Base-by-base conservation (phyloP, 2,797 vertebrate genomes). In the Melanotaenia maccullochi region DNA sequence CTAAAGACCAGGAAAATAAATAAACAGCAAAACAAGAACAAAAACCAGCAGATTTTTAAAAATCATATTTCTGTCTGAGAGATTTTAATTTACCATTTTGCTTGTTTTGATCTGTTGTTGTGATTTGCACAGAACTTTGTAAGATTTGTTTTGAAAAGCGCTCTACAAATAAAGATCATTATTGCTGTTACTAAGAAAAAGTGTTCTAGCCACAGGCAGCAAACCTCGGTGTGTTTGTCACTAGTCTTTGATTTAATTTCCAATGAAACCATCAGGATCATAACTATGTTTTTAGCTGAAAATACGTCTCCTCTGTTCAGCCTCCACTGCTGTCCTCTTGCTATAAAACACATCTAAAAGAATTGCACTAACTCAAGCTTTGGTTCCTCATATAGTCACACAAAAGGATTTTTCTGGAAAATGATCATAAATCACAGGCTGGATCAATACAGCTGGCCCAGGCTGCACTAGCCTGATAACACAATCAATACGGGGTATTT, bases 401-500 rank as follows among this genome's bases (percentile, higher is more conserved):
- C 92, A 95, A 96, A 96, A 95, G 96, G 95, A 96, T 96, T 96
- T 96, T 96, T 95, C 93, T 91, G 95, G 96, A 96, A 97, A 97
- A 97, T 96, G 95, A 96, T 96, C 96, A 95, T 97, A 97, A 97
- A 97, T 97, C 97, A 97, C 95, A 81, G 94, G 83, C 81, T 86
- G 94, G 96, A 97, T 98, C 96, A 93, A 97, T 97, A 90, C 92
- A 81, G 90, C 91, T 83, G 91, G 86, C 87, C 91, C 91, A 79
- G 94, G 95, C 96, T 97, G 97, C 94, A 91, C 84, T 76, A 85
- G 93, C 93, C 96, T 95, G 97, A 98, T 97, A 97, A 97, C 95
- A 91, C 95, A 95, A 97, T 97, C 97, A 96, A 97, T 97, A 97
- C 93, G 81, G 94, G 94, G 95, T 96, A 96, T 98, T 97, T 96